Evolutionary conservation across 2,888 invertebrate genomes (phyloP), one percentile per base, ranked within the genome.

Genomic region (Agrochola macilenta): DNA sequence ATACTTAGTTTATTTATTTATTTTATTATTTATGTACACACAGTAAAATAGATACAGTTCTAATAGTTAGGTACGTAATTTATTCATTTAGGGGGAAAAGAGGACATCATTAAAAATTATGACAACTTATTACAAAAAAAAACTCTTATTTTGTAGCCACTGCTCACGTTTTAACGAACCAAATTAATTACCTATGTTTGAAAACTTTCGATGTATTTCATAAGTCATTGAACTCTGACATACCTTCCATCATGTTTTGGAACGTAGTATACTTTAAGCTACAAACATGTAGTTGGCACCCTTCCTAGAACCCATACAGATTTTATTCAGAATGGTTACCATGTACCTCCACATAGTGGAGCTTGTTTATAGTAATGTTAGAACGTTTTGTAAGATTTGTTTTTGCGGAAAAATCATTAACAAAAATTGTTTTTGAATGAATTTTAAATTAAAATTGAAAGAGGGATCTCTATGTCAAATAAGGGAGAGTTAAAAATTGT

Each of bases 271-370:
- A 71, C 35, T 81, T 71, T 57, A 39, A 64, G 63, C 70, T 69
- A 39, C 58, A 54, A 63, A 78, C 61, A 74, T 72, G 69, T 58
- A 61, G 39, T 81, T 81, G 85, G 77, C 81, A 81, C 17, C 23
- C 12, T 68, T 73, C 79, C 79, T 69, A 78, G 74, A 63, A 64
- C 57, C 64, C 17, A n/a, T 23, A 74, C 43, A 64, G 23, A 35
- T 69, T 69, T 78, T 72, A 72, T 69, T 79, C 39, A 23, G 43
- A 70, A 49, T 52, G 17, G 57, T 58, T 46, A 68, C 49, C 11
- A 49, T 77, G 23, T 49, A 69, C 57, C 57, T 68, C 26, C 14
- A 57, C 17, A 66, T n/a, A 49, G 20, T 8, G 14, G 14, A 57
- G 39, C 54, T 68, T 35, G 39, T 69, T 30, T 60, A 14, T 49